phyloP scores from a whole-genome alignment of 2,797 vertebrate genomes.

The Falco rusticolus region DNA sequence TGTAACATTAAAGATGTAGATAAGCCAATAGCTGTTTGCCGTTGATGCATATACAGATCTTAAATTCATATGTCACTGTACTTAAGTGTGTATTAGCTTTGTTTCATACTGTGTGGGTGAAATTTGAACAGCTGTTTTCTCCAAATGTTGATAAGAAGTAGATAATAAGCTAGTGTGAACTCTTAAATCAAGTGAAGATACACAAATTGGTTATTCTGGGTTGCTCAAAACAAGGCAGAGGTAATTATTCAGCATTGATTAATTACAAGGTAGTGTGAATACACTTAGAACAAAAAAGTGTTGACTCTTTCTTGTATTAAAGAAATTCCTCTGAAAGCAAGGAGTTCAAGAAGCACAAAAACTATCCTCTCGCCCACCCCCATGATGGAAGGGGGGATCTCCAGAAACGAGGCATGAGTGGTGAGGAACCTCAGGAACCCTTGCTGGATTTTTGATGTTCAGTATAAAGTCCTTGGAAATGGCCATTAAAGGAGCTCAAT shows the following conservation, averaged over 20 bases:
- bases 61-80: background rate
- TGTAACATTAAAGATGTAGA: background rate
- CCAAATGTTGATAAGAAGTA: background rate
- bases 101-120: background rate
- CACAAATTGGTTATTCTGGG: background rate
- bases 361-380: background rate
- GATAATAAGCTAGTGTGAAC: background rate
- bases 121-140: background rate
- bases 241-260: background rate
- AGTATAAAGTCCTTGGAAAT: background rate
- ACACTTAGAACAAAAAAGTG: background rate
- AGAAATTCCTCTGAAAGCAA: background rate
- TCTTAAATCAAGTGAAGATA: background rate
- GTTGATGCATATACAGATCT: background rate
- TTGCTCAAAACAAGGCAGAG: background rate
- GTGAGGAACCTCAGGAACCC: background rate
- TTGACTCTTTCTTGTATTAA: background rate
- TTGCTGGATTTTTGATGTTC: background rate
- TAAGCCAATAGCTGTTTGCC: background rate
- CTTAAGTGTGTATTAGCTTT: background rate
- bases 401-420: background rate
- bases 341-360: background rate
- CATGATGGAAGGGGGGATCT: background rate
- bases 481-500: background rate
- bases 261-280: background rate